These are phyloP conservation scores for Epizoanthus scotinus DNA, from an alignment of 92 coral and sea anemone species.

Conservation along the genomic window DNA sequence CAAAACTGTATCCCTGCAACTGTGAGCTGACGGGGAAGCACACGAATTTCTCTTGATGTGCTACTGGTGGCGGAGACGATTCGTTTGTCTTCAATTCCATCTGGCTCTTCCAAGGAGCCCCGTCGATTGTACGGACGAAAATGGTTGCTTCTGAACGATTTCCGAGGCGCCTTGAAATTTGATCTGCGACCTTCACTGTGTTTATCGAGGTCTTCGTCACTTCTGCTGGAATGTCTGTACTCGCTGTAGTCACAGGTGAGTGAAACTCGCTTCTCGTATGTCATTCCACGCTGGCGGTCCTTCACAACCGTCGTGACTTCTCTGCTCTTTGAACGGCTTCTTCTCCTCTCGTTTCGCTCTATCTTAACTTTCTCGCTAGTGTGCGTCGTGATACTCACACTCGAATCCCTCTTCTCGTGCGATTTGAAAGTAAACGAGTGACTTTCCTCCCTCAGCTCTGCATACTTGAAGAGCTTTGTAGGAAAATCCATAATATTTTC, in stretches of 20 bases:
- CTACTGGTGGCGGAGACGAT: background rate
- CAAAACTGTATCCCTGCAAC: constrained; percentile 42
- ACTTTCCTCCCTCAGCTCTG: constrained; percentile 56
- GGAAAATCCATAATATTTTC: constrained; percentile 80
- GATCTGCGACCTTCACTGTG: constrained; percentile 4
- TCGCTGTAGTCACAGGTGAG: constrained; percentile 34
- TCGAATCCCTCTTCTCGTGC: constrained; percentile 34
- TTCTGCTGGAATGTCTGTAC: background rate
- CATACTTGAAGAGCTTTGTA: constrained; percentile 78
- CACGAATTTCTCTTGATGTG: constrained; percentile 18
- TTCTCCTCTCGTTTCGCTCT: constrained; percentile 5
- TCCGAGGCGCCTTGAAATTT: constrained; percentile 45
- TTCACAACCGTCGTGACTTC: constrained; percentile 9
- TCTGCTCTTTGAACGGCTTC: constrained; percentile 15
- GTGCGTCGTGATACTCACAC: constrained; percentile 50
- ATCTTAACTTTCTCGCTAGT: constrained; percentile 36
- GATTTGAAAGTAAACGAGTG: constrained; percentile 28
- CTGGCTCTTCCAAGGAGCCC: background rate
- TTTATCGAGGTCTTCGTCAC: background rate
- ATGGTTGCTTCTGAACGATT: constrained; percentile 26
- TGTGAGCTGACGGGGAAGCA: constrained; percentile 39
- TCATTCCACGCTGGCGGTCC: constrained; percentile 22
- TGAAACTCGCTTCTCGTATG: constrained; percentile 26
- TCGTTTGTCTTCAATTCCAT: constrained; percentile 12
- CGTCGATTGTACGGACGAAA: constrained; percentile 21